phyloP scores from a whole-genome alignment of 2,888 invertebrate genomes.

The Acanthosepion esculentum region DNA sequence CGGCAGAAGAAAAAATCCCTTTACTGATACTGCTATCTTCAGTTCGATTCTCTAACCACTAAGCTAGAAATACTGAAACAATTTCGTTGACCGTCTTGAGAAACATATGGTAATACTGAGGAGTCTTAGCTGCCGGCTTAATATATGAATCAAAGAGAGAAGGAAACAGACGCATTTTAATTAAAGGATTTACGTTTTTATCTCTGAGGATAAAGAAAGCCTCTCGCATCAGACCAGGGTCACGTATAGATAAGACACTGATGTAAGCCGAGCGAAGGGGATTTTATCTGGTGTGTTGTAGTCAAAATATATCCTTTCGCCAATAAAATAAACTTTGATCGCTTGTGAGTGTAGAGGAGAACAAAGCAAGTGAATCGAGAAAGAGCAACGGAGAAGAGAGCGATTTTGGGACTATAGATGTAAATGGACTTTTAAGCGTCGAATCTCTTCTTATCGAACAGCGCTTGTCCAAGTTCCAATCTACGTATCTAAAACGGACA shows the following conservation, averaged over 20 bases:
- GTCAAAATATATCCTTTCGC: background rate
- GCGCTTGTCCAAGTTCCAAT: no score
- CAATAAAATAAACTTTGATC: background rate
- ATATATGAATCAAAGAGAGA: background rate
- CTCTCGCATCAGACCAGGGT: background rate
- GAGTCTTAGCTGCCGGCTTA: conserved; percentile 2
- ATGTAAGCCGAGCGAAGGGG: background rate
- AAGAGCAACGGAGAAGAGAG: background rate
- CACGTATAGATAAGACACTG: background rate
- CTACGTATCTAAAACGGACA: no score
- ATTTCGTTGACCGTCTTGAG: background rate
- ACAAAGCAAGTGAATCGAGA: background rate
- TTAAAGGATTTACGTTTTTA: conserved; percentile 33
- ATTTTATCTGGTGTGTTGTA: background rate
- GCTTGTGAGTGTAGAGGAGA: no score
- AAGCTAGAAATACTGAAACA: background rate
- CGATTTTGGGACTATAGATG: no score
- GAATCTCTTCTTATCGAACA: no score
- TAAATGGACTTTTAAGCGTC: no score
- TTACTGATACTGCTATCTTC: background rate
- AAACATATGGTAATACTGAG: conserved; percentile 33
- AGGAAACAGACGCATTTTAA: conserved; percentile 6
- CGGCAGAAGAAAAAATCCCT: background rate
- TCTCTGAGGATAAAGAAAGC: conserved; percentile 33
- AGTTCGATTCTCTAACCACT: background rate